A percentile compares a stretch with the other conserved stretches of the same genome.
phyloP scores from a whole-genome alignment of 2,113 vertebrate genomes.

The Pterocles burchelli region DNA sequence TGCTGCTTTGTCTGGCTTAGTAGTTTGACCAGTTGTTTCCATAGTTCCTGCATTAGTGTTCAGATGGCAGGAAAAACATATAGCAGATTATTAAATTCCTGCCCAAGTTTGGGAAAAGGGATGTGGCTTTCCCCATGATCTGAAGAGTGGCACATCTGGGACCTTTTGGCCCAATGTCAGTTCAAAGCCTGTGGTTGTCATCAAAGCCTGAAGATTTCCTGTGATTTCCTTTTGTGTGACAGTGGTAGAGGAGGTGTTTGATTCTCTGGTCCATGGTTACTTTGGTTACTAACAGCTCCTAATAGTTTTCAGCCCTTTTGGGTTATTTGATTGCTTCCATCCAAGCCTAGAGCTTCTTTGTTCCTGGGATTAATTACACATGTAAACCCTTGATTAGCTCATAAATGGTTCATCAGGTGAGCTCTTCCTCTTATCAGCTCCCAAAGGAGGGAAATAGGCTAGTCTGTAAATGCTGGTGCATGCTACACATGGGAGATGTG shows the following conservation, averaged over 20 bases:
- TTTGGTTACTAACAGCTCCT: background rate
- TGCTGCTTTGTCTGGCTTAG: background rate
- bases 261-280: background rate
- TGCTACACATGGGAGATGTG: background rate
- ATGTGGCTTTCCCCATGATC: background rate
- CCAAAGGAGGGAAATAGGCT: background rate
- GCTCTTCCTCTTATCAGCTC: background rate
- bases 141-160: background rate
- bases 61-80: background rate
- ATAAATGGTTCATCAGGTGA: background rate
- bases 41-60: background rate
- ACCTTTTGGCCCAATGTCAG: background rate
- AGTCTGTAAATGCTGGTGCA: background rate
- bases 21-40: background rate
- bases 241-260: background rate
- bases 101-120: background rate
- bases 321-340: background rate
- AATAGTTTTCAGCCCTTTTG: background rate
- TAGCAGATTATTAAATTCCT: background rate
- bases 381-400: background rate
- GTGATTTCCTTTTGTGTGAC: background rate
- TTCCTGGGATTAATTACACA: background rate
- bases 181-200: background rate
- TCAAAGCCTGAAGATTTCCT: background rate
- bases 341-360: background rate